Evolutionary conservation across 2,113 vertebrate species (phyloP), one percentile per base, ranked within the genome.

Genomic region (Ctenodactylus gundi): DNA sequence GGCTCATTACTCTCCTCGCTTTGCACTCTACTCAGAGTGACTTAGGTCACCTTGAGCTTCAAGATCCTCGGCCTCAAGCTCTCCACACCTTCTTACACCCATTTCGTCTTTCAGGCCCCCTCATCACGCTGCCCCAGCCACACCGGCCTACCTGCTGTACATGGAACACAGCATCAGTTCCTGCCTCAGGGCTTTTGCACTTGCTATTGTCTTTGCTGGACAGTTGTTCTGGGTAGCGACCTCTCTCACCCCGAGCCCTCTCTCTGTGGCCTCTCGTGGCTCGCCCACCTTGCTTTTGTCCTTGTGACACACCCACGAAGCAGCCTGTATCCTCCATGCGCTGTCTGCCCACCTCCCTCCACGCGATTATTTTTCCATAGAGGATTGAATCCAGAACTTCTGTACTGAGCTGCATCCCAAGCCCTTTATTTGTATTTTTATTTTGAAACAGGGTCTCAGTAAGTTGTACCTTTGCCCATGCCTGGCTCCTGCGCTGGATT

Each of bases 321-420:
- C 46, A 4, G 23, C 41, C 17, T 46, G n/a, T 25, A 44, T 20
- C 81, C 39, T 53, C 60, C 44, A 11, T 31, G 20, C 64, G n/a
- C 5, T 1, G 21, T 15, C 5, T 1, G 21, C 12, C 25, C 5
- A 0, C 39, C n/a, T 75, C 34, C 46, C 46, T 17, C 21, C 53
- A 10, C n/a, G n/a, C n/a, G n/a, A n/a, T n/a, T n/a, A n/a, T n/a
- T n/a, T n/a, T n/a, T n/a, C n/a, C n/a, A n/a, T n/a, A n/a, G n/a
- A n/a, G n/a, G n/a, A n/a, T n/a, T n/a, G n/a, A n/a, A n/a, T n/a
- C n/a, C n/a, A n/a, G n/a, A n/a, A n/a, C n/a, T n/a, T n/a, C n/a
- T n/a, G n/a, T n/a, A n/a, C n/a, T n/a, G n/a, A n/a, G n/a, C n/a
- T n/a, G n/a, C n/a, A n/a, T n/a, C n/a, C n/a, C n/a, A n/a, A n/a